Evolutionary conservation across 2,113 vertebrate species (phyloP), one percentile per base, ranked within the genome.

Genomic region (Anguilla rostrata): DNA sequence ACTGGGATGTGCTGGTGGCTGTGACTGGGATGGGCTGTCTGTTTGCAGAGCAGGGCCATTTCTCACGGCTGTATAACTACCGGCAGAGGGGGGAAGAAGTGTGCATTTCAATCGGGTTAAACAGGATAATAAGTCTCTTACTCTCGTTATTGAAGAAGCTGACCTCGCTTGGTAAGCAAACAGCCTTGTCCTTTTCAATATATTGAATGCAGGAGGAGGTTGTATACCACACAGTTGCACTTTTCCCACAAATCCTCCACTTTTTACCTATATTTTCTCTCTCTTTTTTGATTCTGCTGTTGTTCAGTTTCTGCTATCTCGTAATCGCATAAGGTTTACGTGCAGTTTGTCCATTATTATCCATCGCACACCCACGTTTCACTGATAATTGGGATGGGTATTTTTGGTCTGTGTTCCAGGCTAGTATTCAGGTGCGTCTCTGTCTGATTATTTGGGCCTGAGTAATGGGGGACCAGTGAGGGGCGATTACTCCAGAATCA

Each of bases 351-450:
- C 60, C 22, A 2, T 29, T 18, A 29, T 83, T 53, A 56, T n/a
- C 34, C 41, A 16, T 43, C 9, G 20, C 20, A 82, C 41, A 39
- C 39, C 1, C 12, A 5, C 12, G 18, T 82, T 14, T 0, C 6
- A n/a, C 26, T 18, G 43, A 49, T 43, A 84, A 34, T 43, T 29
- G 57, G 26, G 83, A 66, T 43, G 7, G 26, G 2, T 11, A 63
- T 18, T 49, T n/a, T 4, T 15, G 43, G 40, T 82, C 9, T n/a
- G 49, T 60, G 63, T 22, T 84, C 0, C 40, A 1, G 12, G 39
- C 75, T 84, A 46, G 39, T 49, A 84, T 84, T 75, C 83, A 46
- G 83, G 34, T 78, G 43, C 78, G 16, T n/a, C 63, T 75, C 40
- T 63, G 41, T 34, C 34, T 34, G 0, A 34, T 34, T 34, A 34